Evolutionary conservation across 1,140 invertebrate species (phyloP).

Genomic region (Bombus waltoni): DNA sequence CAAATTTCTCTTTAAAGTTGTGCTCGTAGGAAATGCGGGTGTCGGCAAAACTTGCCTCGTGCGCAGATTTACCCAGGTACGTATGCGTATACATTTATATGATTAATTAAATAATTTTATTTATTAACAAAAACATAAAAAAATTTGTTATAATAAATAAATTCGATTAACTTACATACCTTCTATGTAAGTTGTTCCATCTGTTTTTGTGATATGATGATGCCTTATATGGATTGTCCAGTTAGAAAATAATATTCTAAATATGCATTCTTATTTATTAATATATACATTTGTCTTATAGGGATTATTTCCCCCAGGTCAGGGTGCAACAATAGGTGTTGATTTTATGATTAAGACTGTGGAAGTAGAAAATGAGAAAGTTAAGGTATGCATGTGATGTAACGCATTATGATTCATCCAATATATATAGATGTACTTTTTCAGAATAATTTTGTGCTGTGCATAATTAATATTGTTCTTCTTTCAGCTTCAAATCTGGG

Average conservation of each 20-base stretch:
- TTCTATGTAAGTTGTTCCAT: neutral
- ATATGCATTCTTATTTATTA: neutral
- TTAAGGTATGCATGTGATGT: slow-evolving; percentile 89
- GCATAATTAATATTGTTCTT: neutral
- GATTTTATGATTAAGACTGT: slow-evolving; percentile 99
- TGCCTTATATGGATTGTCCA: neutral
- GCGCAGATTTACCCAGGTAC: slow-evolving; percentile 92
- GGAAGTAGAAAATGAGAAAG: slow-evolving; percentile 98
- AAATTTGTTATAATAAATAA: neutral
- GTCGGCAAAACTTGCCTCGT: slow-evolving; percentile 98
- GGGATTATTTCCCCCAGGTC: slow-evolving; percentile 97
- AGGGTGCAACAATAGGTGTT: slow-evolving; percentile 99
- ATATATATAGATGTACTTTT: slow-evolving; percentile 3
- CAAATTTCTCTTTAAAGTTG: slow-evolving; percentile 99
- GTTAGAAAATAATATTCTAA: neutral
- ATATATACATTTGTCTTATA: slow-evolving; percentile 69
- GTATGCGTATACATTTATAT: neutral
- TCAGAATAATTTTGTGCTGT: neutral
- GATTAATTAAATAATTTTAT: neutral
- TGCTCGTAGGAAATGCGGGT: slow-evolving; percentile 96
- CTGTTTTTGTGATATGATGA: neutral
- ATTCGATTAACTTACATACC: neutral
- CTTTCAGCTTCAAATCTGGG: slow-evolving; percentile 97
- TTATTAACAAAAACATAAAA: neutral
- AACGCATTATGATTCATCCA: slow-evolving; percentile 25